phyloP scores from a whole-genome alignment of 2,113 vertebrate species.

The Chamaea fasciata region DNA sequence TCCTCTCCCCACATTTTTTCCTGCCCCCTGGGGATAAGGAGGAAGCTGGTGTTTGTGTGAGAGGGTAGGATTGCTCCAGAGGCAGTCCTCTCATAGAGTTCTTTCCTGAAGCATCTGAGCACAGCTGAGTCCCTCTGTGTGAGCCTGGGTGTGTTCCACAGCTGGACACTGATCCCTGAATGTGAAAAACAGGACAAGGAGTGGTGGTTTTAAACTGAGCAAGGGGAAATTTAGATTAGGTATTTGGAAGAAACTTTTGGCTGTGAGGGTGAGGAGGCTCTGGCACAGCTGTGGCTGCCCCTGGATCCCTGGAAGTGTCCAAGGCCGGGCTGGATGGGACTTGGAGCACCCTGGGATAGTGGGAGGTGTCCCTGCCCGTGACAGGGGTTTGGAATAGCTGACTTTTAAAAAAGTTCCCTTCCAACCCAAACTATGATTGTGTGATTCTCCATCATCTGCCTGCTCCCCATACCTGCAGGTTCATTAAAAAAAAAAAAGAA shows the following conservation, averaged over 20 bases:
- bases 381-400: neutral
- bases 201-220: neutral
- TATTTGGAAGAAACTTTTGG: neutral
- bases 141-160: neutral
- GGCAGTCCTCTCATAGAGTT: neutral
- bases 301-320: neutral
- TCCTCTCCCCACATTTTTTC: neutral
- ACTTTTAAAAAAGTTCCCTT: neutral
- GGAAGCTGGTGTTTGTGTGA: neutral
- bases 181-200: neutral
- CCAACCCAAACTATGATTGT: neutral
- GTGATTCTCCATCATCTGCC: neutral
- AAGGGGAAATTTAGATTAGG: neutral
- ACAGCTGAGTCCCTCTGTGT: neutral
- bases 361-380: neutral
- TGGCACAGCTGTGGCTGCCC: neutral
- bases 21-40: neutral
- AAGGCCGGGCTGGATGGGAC: fast-evolving
- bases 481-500: neutral
- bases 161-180: neutral
- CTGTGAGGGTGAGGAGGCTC: neutral
- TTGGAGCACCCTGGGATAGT: neutral
- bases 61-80: neutral
- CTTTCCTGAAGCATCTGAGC: neutral
- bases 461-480: neutral